Evolutionary conservation across 2,113 vertebrate species (phyloP), one percentile per base, ranked within the genome.

Genomic region (Myiagra hebetior): DNA sequence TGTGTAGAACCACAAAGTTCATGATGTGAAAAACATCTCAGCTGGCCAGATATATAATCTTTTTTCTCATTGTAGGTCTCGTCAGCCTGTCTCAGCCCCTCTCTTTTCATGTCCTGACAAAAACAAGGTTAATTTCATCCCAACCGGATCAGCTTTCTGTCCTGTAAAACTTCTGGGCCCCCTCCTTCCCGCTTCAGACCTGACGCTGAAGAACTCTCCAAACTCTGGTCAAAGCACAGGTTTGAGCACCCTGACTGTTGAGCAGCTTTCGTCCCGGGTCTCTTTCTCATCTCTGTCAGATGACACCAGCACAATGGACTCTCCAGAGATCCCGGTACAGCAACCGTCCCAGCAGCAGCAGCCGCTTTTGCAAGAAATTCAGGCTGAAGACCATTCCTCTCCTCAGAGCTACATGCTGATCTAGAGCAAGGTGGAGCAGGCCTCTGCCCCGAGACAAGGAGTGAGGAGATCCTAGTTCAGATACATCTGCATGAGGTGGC

Each of bases 71-170:
- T 93, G 52, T 97, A 99, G 99, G 98, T 99, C 99, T 97, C 98
- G 99, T 93, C 99, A 99, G 96, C 98, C 99, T 86, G 79, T 98
- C 88, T 98, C 99, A 65, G 97, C 98, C 96, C 99, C 99, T 78
- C 99, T 99, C 96, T 99, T 99, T 98, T 99, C 99, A 98, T 99
- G 99, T 96, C 99, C 99, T 56, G 99, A 99, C 98, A 99, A 99
- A 98, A 99, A 99, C 99, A 99, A 99, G 97, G 99, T 99, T 97
- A 99, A 99, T 98, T 99, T 99, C 98, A 99, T 99, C 98, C 98
- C 99, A 14, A 99, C 99, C 2, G 99, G 99, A 97, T 99, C 99
- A 35, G 99, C 99, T 81, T 99, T 99, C 98, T 99, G 99, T 98
- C 99, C 99, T 50, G 99, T 99, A 90, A 99, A 98, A 96, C 98